phyloP scores from a whole-genome alignment of 2,888 invertebrate species.

The Torymus texanus region DNA sequence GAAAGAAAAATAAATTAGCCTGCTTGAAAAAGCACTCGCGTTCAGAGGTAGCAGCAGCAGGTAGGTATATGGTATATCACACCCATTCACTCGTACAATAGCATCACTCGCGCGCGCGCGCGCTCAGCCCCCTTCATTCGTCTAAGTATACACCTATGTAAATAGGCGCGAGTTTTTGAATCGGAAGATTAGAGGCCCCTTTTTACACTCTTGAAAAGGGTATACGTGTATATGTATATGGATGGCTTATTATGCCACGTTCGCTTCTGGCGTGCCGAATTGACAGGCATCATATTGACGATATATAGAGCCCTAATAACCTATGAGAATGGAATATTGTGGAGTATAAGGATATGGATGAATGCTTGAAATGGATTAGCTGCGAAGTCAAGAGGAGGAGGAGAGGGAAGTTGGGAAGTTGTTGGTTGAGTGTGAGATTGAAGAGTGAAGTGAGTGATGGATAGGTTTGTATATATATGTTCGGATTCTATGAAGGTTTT shows the following conservation, averaged over 20 bases:
- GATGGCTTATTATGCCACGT: slow-evolving; percentile 49
- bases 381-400: neutral
- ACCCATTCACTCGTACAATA: too few species aligned
- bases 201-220: slow-evolving; percentile 56
- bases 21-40: too few species aligned
- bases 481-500: too few species aligned
- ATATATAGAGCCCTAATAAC: slow-evolving; percentile 70
- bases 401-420: slow-evolving; percentile 9
- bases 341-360: neutral
- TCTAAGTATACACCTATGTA: slow-evolving; percentile 23
- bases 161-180: slow-evolving; percentile 47
- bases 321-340: neutral
- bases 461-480: too few species aligned
- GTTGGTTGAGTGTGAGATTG: slow-evolving; percentile 46
- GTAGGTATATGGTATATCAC: too few species aligned
- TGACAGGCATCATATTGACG: slow-evolving; percentile 65
- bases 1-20: too few species aligned
- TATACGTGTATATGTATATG: neutral
- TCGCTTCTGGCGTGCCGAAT: slow-evolving; percentile 70
- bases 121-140: slow-evolving; percentile 6
- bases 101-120: too few species aligned
- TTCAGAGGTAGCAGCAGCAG: too few species aligned
- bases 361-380: slow-evolving; percentile 28
- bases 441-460: too few species aligned
- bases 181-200: slow-evolving; percentile 62